phyloP scores from a whole-genome alignment of 2,888 invertebrate species.

The Calameuta pallipes region DNA sequence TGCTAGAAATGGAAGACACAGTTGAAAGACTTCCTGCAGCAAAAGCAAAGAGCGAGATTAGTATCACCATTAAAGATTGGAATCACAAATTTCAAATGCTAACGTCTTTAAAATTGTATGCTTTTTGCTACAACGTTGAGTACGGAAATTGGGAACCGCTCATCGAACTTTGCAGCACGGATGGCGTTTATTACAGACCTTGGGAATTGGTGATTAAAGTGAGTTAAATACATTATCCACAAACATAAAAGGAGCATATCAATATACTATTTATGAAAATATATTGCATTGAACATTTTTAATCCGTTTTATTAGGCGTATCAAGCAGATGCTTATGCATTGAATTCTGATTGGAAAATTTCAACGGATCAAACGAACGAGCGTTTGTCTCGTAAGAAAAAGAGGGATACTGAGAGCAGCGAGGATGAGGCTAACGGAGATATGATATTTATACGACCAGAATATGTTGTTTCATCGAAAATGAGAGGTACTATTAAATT shows the following conservation, averaged over 20 bases:
- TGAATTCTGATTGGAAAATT: conserved; percentile 59
- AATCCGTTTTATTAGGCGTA: conserved; percentile 51
- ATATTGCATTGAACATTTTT: no score
- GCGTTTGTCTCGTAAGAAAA: conserved; percentile 62
- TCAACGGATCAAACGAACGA: conserved; percentile 46
- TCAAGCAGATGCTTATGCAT: conserved; percentile 72
- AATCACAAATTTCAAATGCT: conserved; percentile 51
- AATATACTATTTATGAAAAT: no score
- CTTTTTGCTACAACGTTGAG: conserved; percentile 77
- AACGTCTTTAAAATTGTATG: conserved; percentile 65
- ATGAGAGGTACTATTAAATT: conserved; percentile 38
- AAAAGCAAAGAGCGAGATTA: conserved; percentile 48
- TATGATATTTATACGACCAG: conserved; percentile 71
- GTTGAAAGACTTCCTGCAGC: conserved; percentile 54
- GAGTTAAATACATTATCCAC: conserved; percentile 38
- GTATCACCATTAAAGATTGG: conserved; percentile 47
- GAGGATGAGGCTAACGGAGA: conserved; percentile 73
- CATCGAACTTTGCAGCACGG: conserved; percentile 78
- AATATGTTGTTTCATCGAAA: conserved; percentile 43
- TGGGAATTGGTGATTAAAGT: conserved; percentile 79
- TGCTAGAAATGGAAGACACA: conserved; percentile 56
- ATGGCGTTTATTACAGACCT: conserved; percentile 73
- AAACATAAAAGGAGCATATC: no score
- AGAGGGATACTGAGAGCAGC: conserved; percentile 70
- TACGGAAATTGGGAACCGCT: conserved; percentile 86